phyloP scores from a whole-genome alignment of 1,140 invertebrate species.

The Patella vulgata region DNA sequence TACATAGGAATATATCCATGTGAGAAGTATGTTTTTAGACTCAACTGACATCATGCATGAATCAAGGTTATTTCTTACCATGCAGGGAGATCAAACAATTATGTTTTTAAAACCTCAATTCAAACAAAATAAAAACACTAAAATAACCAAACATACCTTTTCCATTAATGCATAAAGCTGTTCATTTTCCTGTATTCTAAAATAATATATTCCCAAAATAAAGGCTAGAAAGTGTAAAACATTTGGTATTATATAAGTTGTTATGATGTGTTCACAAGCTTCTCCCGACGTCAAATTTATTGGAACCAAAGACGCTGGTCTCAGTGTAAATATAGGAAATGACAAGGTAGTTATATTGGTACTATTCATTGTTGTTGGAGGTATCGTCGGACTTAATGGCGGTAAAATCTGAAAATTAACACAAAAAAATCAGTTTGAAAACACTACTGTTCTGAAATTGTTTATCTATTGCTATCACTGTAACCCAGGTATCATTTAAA shows the following conservation, averaged over 20 bases:
- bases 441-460: too few relatives aligned
- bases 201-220: conserved; percentile 80
- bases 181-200: conserved; percentile 85
- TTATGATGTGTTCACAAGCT: conserved; percentile 68
- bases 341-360: conserved; percentile 14
- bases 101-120: too few relatives aligned
- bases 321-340: conserved; percentile 19
- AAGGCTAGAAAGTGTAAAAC: conserved; percentile 80
- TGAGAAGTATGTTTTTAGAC: too few relatives aligned
- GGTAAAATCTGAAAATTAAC: conserved; percentile 15
- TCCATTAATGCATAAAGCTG: conserved; percentile 91
- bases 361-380: conserved; percentile 11
- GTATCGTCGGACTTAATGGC: conserved; percentile 25
- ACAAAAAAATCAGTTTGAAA: too few relatives aligned
- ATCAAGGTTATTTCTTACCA: too few relatives aligned
- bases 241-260: conserved; percentile 83
- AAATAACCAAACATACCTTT: conserved; percentile 71
- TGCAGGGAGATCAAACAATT: too few relatives aligned
- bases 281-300: background rate
- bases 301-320: conserved; percentile 15
- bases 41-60: too few relatives aligned
- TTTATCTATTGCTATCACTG: too few relatives aligned
- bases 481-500: too few relatives aligned
- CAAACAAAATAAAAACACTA: background rate
- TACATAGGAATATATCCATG: too few relatives aligned